Base-by-base conservation (phyloP, 2,797 vertebrate genomes). In the Spinibarbus caldwelli region DNA sequence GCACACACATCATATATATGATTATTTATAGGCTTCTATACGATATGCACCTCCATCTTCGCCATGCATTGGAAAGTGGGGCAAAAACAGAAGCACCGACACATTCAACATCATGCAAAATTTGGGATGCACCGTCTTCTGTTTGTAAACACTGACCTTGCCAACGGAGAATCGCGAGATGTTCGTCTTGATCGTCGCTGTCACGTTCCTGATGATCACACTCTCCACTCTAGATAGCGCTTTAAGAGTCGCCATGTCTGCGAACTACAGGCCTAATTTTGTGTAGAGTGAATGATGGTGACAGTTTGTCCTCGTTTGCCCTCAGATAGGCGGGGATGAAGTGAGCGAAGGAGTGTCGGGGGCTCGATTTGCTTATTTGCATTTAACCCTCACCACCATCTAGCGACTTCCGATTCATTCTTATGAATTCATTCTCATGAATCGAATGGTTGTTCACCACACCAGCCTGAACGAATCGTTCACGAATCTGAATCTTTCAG, bases 191-290 rank as follows among this genome's bases (percentile, higher is more conserved):
- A 82, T 36, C 31, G 87, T 84, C 85, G 90, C 83, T 64, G 88
- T 80, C 36, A 92, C 81, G 76, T 81, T 91, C 90, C 85, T 93
- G 89, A 92, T 86, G 84, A 94, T 66, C 21, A 93, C 4, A 89
- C 85, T 89, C n/a, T 95, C 93, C 83, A 90, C 88, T 91, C 91
- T 92, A 86, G 91, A 92, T 54, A 95, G 87, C 7, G 92, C 89
- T 93, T 90, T 93, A 62, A 95, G 87, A 66, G 93, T 91, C 90
- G 95, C 93, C 95, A 96, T 96, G 78, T 94, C 95, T 91, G 34
- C 4, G 52, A 82, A 82, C 71, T 67, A 62, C 59, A 57, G 83
- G 87, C 70, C 71, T 76, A 71, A 67, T 78, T 78, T 85, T 66
- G 38, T 23, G 31, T 26, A 6, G 19, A 26, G 19, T 66, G 77